A percentile compares a stretch with the other conserved stretches of the same genome.
Conservation (phyloP, 2,888 invertebrate species). For the Theretra japonica region DNA sequence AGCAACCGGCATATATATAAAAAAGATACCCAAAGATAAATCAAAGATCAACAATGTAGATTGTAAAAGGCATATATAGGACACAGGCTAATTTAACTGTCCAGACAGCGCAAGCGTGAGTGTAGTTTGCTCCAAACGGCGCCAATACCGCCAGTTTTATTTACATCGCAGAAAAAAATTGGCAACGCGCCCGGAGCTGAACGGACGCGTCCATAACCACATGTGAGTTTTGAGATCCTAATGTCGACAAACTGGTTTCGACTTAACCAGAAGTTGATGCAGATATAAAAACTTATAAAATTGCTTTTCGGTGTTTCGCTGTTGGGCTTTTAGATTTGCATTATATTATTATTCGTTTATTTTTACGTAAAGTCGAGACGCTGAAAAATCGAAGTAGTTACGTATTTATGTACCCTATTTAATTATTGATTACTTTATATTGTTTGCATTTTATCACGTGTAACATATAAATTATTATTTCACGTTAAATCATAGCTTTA, state of each 20-base stretch:
- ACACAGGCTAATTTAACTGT: constrained; percentile 49
- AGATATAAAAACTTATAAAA: constrained; percentile 11
- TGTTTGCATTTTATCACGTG: no score
- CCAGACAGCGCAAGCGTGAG: constrained; percentile 55
- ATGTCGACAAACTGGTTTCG: constrained; percentile 61
- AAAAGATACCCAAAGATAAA: constrained; percentile 38
- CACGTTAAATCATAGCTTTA: no score
- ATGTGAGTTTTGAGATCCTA: constrained; percentile 60
- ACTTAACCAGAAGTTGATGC: constrained; percentile 48
- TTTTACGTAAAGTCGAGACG: neutral
- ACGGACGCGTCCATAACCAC: constrained; percentile 56
- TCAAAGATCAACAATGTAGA: constrained; percentile 34
- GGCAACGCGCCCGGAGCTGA: constrained; percentile 68
- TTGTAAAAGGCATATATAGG: constrained; percentile 39
- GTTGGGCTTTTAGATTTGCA: neutral
- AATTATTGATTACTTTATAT: no score
- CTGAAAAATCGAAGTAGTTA: no score
- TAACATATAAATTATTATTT: no score
- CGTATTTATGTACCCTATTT: no score
- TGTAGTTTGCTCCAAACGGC: constrained; percentile 51
- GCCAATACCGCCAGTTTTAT: constrained; percentile 71
- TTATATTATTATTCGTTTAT: neutral
- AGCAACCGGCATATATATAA: neutral
- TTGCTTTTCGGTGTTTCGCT: neutral
- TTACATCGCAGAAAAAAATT: constrained; percentile 75